Base-by-base conservation (phyloP, 1,140 invertebrate species). In the Drosophila malerkotliana region DNA sequence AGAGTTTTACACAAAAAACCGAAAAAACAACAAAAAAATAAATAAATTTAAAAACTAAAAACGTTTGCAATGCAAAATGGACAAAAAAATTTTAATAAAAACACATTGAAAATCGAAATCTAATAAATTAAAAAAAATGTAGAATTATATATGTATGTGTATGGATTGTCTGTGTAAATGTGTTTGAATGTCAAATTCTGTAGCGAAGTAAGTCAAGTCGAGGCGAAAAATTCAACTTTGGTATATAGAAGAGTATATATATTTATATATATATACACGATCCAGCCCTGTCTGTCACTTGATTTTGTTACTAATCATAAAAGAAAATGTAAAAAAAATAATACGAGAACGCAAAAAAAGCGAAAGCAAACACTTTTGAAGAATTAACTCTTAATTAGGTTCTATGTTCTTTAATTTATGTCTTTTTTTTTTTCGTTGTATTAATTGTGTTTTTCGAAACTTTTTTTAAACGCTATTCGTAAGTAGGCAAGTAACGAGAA, bases 111-210 rank as follows among this genome's bases (percentile, higher is more conserved):
- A 75, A 57, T 37, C 62, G 55, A 75, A 75, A 75, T 60, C 41
- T 74, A 72, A 51, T 30, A 55, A 63, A 49, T 32, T 61, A 10
- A 55, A 45, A 51, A 48, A 59, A 68, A 56, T 71, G 60, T 56
- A 45, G 60, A 62, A 37, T 71, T 68, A 62, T 73, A 57, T 34
- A 47, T 84, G 48, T 54, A 56, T 73, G 71, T 75, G 66, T 67
- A 37, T 69, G 66, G 57, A 80, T 62, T 79, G 81, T 85, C 63
- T 69, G 79, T 83, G 80, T 84, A 84, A 83, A 83, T 83, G 79
- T 80, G 51, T 83, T 80, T 83, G 55, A 76, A 61, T 83, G 79
- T 79, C 72, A 81, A 81, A 77, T 69, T 68, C 54, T 52, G 37
- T 81, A 82, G 68, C 15, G 10, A 24, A 61, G 37, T 72, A 64